These are phyloP conservation scores for Dufourea novaeangliae DNA, from an alignment of 1,140 invertebrate genomes.

Conservation along the genomic window DNA sequence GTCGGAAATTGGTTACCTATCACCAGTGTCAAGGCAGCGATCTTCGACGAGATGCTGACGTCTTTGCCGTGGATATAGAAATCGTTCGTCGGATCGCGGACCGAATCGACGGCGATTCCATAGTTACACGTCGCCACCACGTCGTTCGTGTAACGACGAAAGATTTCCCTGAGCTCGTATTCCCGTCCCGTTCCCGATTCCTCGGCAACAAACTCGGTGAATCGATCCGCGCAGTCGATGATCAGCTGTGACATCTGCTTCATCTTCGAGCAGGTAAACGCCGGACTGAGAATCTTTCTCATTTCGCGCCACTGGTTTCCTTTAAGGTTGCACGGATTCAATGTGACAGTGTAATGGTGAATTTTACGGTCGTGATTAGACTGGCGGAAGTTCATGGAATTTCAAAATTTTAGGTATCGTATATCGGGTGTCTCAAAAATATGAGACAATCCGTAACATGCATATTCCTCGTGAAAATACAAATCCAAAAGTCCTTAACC, in stretches of 20 bases:
- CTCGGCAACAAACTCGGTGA: neutral
- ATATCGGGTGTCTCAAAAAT: no score
- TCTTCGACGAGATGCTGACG: neutral
- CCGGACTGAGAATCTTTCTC: conserved; percentile 41
- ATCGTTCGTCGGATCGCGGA: conserved; percentile 38
- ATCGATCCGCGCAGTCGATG: conserved; percentile 22
- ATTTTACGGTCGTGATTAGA: no score
- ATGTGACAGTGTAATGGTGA: no score
- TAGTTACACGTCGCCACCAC: conserved; percentile 42
- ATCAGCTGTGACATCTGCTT: conserved; percentile 48
- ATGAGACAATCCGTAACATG: no score
- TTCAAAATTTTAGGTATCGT: no score
- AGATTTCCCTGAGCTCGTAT: conserved; percentile 18
- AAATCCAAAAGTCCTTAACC: no score
- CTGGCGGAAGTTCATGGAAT: no score
- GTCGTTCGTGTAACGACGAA: conserved; percentile 27
- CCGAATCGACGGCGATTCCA: conserved; percentile 39
- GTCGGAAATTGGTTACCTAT: conserved; percentile 12
- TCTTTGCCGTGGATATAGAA: conserved; percentile 13
- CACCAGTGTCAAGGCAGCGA: neutral
- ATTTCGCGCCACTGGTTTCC: conserved; percentile 55
- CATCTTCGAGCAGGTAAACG: conserved; percentile 47
- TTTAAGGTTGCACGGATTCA: no score
- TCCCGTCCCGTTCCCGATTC: neutral
- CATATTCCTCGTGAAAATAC: no score